These are phyloP conservation scores for Harpagifer antarcticus DNA, from an alignment of 2,797 vertebrate genomes.

Conservation along the genomic window DNA sequence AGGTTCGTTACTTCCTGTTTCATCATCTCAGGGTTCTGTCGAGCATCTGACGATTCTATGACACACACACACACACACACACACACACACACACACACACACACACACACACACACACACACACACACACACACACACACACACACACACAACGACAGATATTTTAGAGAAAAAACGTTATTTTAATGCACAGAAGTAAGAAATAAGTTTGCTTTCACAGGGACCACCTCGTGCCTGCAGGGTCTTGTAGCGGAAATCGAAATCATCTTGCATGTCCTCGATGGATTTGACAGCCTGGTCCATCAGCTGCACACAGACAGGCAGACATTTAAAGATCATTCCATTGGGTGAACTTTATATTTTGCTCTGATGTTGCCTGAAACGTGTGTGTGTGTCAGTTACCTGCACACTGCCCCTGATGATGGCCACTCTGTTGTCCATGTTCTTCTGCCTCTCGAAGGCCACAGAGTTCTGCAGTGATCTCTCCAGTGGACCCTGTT, in stretches of 20 bases:
- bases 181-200: neutral
- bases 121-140: constrained; percentile 21
- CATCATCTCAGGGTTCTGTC: constrained; percentile 86
- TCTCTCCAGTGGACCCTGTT: constrained; percentile 93
- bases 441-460: constrained; percentile 91
- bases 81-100: constrained; percentile 16
- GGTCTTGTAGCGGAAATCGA: constrained; percentile 98
- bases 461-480: constrained; percentile 91
- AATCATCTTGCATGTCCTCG: constrained; percentile 97
- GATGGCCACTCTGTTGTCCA: constrained; percentile 91
- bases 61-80: neutral
- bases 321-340: constrained; percentile 2
- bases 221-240: constrained; percentile 92
- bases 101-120: neutral
- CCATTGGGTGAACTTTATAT: neutral
- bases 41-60: constrained; percentile 88
- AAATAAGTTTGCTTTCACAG: neutral
- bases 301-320: constrained; percentile 85
- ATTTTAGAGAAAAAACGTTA: neutral
- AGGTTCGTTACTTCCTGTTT: constrained; percentile 93
- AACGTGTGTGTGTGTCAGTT: constrained; percentile 8
- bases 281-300: constrained; percentile 96
- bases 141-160: neutral
- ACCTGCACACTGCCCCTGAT: constrained; percentile 94
- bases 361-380: neutral